Evolutionary conservation across 2,888 invertebrate species (phyloP).

Genomic region (Terebella lapidaria): DNA sequence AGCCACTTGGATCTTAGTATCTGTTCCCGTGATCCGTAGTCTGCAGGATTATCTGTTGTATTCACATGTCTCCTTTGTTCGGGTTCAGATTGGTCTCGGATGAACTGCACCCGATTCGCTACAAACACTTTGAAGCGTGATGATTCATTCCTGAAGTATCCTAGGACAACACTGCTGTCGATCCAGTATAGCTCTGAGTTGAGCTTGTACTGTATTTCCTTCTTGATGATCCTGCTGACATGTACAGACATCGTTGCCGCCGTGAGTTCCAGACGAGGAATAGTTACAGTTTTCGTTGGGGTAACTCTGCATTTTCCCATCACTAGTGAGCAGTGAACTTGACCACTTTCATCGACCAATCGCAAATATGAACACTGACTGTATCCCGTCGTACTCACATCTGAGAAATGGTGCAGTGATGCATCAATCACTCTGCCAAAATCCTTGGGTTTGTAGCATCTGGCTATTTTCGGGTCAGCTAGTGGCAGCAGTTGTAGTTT

Average conservation of each 20-base stretch:
- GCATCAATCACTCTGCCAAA: slow-evolving; percentile 17
- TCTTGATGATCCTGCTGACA: neutral
- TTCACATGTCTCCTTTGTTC: slow-evolving; percentile 25
- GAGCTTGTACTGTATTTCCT: neutral
- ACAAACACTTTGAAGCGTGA: slow-evolving; percentile 27
- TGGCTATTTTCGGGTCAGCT: neutral
- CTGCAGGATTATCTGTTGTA: slow-evolving; percentile 26
- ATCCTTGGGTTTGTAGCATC: slow-evolving; percentile 17
- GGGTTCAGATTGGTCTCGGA: slow-evolving; percentile 17
- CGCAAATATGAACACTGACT: slow-evolving; percentile 19
- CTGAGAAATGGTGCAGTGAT: slow-evolving; percentile 27
- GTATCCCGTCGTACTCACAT: slow-evolving; percentile 25
- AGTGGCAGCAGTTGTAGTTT: neutral
- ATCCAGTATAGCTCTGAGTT: slow-evolving; percentile 17
- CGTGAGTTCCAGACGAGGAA: slow-evolving; percentile 23
- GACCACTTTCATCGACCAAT: slow-evolving; percentile 9
- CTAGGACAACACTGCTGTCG: no score
- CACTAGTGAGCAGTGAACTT: slow-evolving; percentile 22
- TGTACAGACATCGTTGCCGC: slow-evolving; percentile 18
- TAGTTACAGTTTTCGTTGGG: slow-evolving; percentile 23
- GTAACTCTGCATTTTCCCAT: slow-evolving; percentile 25
- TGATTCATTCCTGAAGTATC: slow-evolving; percentile 27
- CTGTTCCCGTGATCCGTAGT: slow-evolving; percentile 19
- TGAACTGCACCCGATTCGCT: slow-evolving; percentile 27
- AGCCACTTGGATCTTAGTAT: slow-evolving; percentile 1